Evolutionary conservation across 2,797 vertebrate genomes (phyloP), one percentile per base, ranked within the genome.

Genomic region (Syngnathus acus): DNA sequence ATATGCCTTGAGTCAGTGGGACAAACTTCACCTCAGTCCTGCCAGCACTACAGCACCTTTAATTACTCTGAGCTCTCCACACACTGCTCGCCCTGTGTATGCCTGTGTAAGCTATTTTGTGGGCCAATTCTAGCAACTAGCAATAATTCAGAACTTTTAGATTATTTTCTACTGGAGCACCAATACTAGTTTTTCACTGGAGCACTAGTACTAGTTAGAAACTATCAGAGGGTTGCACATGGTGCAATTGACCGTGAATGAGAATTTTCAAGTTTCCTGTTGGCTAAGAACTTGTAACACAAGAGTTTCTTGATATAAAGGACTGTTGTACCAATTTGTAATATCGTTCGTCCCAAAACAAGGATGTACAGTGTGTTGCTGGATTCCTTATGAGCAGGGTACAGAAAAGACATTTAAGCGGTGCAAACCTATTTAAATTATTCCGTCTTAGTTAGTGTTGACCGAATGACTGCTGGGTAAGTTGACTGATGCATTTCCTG

Each of bases 1-100:
- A 91, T 89, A 88, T 84, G 88, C 84, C 86, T 76, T 70, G 85
- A 83, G 84, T 88, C 83, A 84, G 87, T 83, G 87, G 89, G 90
- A 91, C 90, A 91, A 86, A 88, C 89, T 89, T 89, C 84, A 88
- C 86, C 88, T 91, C 90, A 91, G 90, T 91, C 64, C 82, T 90
- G 86, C 86, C 78, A 87, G 82, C 84, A 88, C 86, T 89, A 86
- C 89, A 85, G 88, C 87, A 86, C 82, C 89, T 92, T 91, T 91
- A 92, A 92, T 92, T 88, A 89, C 86, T 74, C 78, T 70, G 70
- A 81, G 78, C 75, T 77, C 65, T 60, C 75, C 78, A 89, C 85
- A 91, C 89, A 90, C 89, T 90, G 79, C 83, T 69, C 73, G 78
- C 88, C 90, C 87, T 92, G 90, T 91, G 84, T 89, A 39, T 72